A percentile compares a stretch with the other conserved stretches of the same genome.
These are phyloP conservation scores for Drosophila tripunctata DNA, from an alignment of 2,888 invertebrate species.

Conservation along the genomic window DNA sequence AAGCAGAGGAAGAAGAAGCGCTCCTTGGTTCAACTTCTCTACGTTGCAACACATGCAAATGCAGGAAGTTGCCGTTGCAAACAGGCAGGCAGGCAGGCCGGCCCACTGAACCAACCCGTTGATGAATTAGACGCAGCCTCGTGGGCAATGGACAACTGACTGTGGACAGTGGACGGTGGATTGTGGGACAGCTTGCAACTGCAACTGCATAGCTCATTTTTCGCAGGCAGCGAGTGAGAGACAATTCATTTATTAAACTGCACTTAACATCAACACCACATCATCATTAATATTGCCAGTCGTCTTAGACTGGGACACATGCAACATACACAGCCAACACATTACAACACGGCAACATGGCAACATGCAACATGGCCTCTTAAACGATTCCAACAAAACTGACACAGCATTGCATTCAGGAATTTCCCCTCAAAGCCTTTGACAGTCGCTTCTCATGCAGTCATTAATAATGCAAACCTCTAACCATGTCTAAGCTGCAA, in stretches of 20 bases:
- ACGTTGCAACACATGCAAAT: slow-evolving; percentile 64
- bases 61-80: slow-evolving; percentile 68
- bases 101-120: slow-evolving; percentile 49
- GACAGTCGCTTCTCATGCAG: slow-evolving; percentile 19
- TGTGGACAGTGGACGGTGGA: not conserved
- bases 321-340: slow-evolving; percentile 30
- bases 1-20: not conserved
- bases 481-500: not conserved
- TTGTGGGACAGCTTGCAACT: not conserved
- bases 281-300: slow-evolving; percentile 78
- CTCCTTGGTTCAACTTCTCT: not conserved
- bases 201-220: slow-evolving; percentile 56
- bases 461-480: slow-evolving; percentile 18
- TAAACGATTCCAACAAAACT: slow-evolving; percentile 22
- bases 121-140: slow-evolving; percentile 69
- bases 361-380: slow-evolving; percentile 30
- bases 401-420: slow-evolving; percentile 8
- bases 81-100: no score
- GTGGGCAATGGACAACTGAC: slow-evolving; percentile 39
- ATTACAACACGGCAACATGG: no score
- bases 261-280: slow-evolving; percentile 83
- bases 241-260: slow-evolving; percentile 83
- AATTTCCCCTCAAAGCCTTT: slow-evolving; percentile 25
- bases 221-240: slow-evolving; percentile 50
- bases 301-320: slow-evolving; percentile 23